phyloP scores from a whole-genome alignment of 2,797 vertebrate species.

The Fundulus diaphanus region DNA sequence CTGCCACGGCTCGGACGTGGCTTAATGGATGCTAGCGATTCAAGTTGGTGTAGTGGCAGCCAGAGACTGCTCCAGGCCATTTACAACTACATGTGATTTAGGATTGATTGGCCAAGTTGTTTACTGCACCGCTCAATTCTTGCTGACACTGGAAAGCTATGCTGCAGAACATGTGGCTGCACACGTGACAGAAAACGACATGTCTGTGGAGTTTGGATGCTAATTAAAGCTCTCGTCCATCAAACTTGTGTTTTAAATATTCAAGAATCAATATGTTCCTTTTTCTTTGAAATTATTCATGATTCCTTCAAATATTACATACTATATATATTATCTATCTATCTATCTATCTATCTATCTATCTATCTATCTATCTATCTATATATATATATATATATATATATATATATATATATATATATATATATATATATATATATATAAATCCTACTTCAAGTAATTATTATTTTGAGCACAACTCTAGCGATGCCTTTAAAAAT shows the following conservation, averaged over 20 bases:
- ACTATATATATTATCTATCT: too few relatives aligned
- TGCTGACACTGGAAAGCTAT: conserved; percentile 5
- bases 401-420: too few relatives aligned
- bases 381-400: too few relatives aligned
- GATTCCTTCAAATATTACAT: too few relatives aligned
- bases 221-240: neutral
- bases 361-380: too few relatives aligned
- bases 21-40: conserved; percentile 10
- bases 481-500: too few relatives aligned
- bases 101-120: conserved; percentile 49
- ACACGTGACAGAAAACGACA: neutral
- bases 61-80: conserved; percentile 17
- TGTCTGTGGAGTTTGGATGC: neutral
- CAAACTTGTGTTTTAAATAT: neutral
- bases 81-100: conserved; percentile 32
- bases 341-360: too few relatives aligned
- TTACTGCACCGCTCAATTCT: conserved; percentile 32
- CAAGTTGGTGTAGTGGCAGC: conserved; percentile 9
- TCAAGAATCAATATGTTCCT: neutral
- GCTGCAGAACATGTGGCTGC: neutral
- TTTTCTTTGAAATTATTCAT: too few relatives aligned
- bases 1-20: neutral
- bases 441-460: too few relatives aligned
- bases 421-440: too few relatives aligned
- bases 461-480: too few relatives aligned